Conservation (phyloP, 2,888 invertebrate genomes). For the Campoplex capitator region DNA sequence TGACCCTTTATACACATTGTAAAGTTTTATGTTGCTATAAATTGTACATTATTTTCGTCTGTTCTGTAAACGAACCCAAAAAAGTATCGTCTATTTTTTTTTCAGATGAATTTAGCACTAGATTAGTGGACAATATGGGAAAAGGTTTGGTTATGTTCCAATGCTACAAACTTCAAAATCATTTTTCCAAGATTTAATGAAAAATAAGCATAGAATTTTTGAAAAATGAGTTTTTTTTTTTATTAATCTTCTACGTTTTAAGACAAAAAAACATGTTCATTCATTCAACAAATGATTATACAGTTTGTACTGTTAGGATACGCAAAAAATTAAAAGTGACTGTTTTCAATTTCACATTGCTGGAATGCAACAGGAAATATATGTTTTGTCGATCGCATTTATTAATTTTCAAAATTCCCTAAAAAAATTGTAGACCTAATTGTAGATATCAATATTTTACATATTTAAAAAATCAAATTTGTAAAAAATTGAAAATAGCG, state of each 20-base stretch:
- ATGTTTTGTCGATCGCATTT: not conserved
- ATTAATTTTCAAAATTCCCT: not conserved
- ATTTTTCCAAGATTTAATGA: not conserved
- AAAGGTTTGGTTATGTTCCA: not conserved
- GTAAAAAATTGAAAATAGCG: not conserved
- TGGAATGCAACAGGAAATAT: not conserved
- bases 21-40: not conserved
- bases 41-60: not conserved
- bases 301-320: too few relatives aligned
- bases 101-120: not conserved
- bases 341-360: too few relatives aligned
- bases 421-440: not conserved
- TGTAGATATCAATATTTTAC: not conserved
- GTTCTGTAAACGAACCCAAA: not conserved
- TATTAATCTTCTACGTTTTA: too few relatives aligned
- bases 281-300: too few relatives aligned
- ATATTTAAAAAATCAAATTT: not conserved
- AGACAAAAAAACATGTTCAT: too few relatives aligned
- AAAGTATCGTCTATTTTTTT: not conserved
- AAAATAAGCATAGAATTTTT: too few relatives aligned
- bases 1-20: not conserved
- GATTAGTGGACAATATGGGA: not conserved
- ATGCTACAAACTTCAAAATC: not conserved
- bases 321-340: too few relatives aligned
- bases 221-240: too few relatives aligned